phyloP scores from a whole-genome alignment of 2,797 vertebrate species.

The Chiloscyllium punctatum region DNA sequence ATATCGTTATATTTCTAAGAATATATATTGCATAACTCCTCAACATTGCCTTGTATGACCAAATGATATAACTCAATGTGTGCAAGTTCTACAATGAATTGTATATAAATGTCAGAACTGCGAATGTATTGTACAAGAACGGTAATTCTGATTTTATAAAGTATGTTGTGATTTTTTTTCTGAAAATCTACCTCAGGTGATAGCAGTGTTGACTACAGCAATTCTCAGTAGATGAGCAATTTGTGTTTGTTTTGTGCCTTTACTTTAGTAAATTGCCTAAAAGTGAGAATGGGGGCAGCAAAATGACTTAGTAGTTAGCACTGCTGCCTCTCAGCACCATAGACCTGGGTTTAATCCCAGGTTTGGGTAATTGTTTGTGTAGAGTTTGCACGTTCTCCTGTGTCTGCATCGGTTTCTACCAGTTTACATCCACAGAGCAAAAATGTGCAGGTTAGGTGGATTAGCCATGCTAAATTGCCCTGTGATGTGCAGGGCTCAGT shows the following conservation, averaged over 20 bases:
- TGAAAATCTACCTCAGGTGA: neutral
- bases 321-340: too few relatives aligned
- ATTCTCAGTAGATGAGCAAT: neutral
- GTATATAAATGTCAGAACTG: neutral
- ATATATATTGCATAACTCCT: neutral
- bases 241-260: neutral
- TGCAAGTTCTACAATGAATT: neutral
- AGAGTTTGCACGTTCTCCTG: too few relatives aligned
- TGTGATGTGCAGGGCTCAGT: too few relatives aligned
- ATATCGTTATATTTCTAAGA: neutral
- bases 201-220: neutral
- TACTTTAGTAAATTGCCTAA: neutral
- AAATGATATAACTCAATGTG: neutral
- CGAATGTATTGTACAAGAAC: neutral
- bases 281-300: neutral
- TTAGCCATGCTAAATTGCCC: too few relatives aligned
- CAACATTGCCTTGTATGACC: neutral
- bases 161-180: neutral
- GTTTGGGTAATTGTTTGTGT: too few relatives aligned
- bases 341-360: too few relatives aligned
- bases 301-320: too few relatives aligned
- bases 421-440: too few relatives aligned
- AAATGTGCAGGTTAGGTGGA: too few relatives aligned
- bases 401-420: too few relatives aligned
- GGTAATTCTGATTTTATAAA: neutral